These are phyloP conservation scores for Pteronura brasiliensis DNA, from an alignment of 2,113 vertebrate genomes.

Conservation along the genomic window DNA sequence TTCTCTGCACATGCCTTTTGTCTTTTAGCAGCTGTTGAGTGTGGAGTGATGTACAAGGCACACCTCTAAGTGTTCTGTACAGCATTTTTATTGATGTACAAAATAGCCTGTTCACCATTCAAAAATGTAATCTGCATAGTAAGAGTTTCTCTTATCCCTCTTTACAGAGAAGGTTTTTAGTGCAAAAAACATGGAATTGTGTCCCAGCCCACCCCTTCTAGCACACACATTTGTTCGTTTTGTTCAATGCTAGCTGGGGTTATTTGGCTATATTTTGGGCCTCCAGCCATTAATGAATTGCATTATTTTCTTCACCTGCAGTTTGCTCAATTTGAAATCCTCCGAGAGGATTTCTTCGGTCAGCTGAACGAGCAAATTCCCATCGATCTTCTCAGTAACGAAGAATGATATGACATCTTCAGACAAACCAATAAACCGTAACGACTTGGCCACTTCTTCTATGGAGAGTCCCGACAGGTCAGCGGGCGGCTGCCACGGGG, in stretches of 20 bases:
- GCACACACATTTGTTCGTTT: constrained; percentile 57
- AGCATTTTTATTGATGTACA: constrained; percentile 82
- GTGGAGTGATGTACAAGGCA: constrained; percentile 87
- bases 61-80: constrained; percentile 84
- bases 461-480: constrained; percentile 93
- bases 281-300: constrained; percentile 99
- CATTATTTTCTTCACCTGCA: constrained; percentile 98
- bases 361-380: constrained; percentile 95
- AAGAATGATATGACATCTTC: constrained; percentile 94
- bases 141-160: constrained; percentile 84
- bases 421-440: constrained; percentile 95
- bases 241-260: constrained; percentile 50
- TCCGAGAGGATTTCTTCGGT: constrained; percentile 97
- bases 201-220: constrained; percentile 73
- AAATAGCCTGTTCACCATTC: constrained; percentile 83
- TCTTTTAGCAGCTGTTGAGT: constrained; percentile 86
- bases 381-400: constrained; percentile 95
- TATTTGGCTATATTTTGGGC: constrained; percentile 91
- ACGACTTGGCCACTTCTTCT: constrained; percentile 94
- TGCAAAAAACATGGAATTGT: constrained; percentile 85
- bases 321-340: constrained; percentile 97
- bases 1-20: constrained; percentile 76
- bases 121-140: constrained; percentile 88
- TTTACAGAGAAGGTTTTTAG: constrained; percentile 86
- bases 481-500: constrained; percentile 93